Base-by-base conservation (phyloP, 2,797 vertebrate genomes). In the Protonibea diacanthus region DNA sequence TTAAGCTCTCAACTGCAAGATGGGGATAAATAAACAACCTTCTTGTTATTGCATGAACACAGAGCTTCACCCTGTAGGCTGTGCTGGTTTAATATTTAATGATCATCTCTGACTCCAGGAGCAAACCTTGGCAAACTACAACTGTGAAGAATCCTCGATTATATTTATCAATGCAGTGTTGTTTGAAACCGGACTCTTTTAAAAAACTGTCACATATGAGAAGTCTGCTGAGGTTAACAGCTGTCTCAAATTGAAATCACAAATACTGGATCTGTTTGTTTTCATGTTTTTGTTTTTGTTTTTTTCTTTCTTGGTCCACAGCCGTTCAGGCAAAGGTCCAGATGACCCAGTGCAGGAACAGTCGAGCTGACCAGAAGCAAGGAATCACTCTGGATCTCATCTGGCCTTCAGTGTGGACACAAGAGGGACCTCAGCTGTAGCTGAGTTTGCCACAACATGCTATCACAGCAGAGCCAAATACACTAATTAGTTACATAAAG, bases 51-150 rank as follows among this genome's bases (percentile, higher is more conserved):
- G 82, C 82, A 64, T 71, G 75, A 87, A 80, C 70, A 80, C 70
- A 80, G 67, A 86, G 80, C 60, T 70, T 73, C 23, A 45, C 81
- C 86, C 75, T 2, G 20, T 84, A 85, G 72, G 59, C 84, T 81
- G 64, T 71, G 74, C 49, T 71, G 67, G 27, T 80, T 92, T 85
- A 91, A 93, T 91, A 89, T 88, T 91, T 92, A 85, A 91, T 91
- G 77, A 73, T 76, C 55, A 74, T 78, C 65, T 80, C 85, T 67
- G 63, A 86, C 78, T 85, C 66, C 67, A 80, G 74, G 67, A 87
- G 71, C 68, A 83, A 86, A 86, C 69, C 71, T 77, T 68, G 38
- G 72, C 72, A 82, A 78, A 77, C 59, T 59, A 71, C 48, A 56
- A 33, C 78, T 69, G 62, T 56, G 79, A 85, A 84, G 40, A 76